Evolutionary conservation across 2,113 vertebrate species (phyloP).

Genomic region (Crotalus helleri): DNA sequence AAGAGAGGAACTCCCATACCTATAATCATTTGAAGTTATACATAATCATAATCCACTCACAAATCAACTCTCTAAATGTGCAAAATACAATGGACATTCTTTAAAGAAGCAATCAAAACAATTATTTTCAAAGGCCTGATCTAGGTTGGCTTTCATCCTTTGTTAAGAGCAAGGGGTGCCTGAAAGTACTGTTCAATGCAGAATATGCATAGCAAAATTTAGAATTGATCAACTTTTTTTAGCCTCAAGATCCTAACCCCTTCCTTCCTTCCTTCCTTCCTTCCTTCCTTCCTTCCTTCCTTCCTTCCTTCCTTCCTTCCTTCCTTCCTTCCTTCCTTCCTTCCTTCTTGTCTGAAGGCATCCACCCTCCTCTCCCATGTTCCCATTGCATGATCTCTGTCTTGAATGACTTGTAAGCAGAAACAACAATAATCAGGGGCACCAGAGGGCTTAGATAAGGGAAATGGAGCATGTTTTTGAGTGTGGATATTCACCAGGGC

Average conservation of each 20-base stretch:
- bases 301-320: neutral
- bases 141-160: slow-evolving; percentile 64
- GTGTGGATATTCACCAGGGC: slow-evolving; percentile 18
- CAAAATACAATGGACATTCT: slow-evolving; percentile 47
- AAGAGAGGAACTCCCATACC: slow-evolving; percentile 40
- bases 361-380: neutral
- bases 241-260: slow-evolving; percentile 33
- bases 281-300: neutral
- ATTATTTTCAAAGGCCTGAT: slow-evolving; percentile 59
- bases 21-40: slow-evolving; percentile 47
- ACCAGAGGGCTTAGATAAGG: neutral
- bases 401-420: neutral
- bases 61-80: slow-evolving; percentile 23
- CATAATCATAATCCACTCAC: slow-evolving; percentile 40
- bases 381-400: slow-evolving; percentile 6
- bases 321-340: slow-evolving; percentile 26
- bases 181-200: slow-evolving; percentile 59
- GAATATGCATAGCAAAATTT: slow-evolving; percentile 32
- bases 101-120: neutral
- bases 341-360: slow-evolving; percentile 34
- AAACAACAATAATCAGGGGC: neutral
- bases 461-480: slow-evolving; percentile 7
- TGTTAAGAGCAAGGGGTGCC: slow-evolving; percentile 56
- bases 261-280: neutral
- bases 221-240: slow-evolving; percentile 10